Conservation (phyloP, 2,113 vertebrate species). For the Brachionichthys hirsutus region DNA sequence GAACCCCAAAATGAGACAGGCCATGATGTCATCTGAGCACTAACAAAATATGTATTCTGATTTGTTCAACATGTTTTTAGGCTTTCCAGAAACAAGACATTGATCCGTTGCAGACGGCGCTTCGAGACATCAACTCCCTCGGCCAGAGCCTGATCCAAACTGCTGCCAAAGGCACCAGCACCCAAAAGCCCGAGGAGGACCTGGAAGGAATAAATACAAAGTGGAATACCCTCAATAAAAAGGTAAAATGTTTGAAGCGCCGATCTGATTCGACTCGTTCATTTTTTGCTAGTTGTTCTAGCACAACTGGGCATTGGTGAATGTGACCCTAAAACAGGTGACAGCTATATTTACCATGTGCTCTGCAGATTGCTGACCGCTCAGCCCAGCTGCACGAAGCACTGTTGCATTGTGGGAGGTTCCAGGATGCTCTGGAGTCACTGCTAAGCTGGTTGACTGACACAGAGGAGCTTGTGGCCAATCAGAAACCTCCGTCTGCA, state of each 20-base stretch:
- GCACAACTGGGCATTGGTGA: constrained; percentile 3
- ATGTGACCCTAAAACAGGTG: constrained; percentile 12
- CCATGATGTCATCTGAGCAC: constrained; percentile 1
- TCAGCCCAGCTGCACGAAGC: constrained; percentile 94
- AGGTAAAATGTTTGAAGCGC: constrained; percentile 75
- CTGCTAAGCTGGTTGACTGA: constrained; percentile 96
- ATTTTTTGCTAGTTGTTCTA: background rate
- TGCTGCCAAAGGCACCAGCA: constrained; percentile 85
- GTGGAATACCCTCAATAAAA: constrained; percentile 97
- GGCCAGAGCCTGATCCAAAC: constrained; percentile 95
- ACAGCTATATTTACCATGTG: constrained; percentile 40
- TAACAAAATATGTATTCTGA: constrained; percentile 3
- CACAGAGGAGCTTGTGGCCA: constrained; percentile 94
- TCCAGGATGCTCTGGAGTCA: constrained; percentile 97
- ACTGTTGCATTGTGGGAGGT: constrained; percentile 92
- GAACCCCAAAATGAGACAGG: background rate
- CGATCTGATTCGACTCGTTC: background rate
- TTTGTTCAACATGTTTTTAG: constrained; percentile 68
- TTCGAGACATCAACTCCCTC: constrained; percentile 90
- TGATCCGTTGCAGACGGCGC: constrained; percentile 87
- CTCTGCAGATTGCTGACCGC: constrained; percentile 87
- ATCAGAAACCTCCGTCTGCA: constrained; percentile 92
- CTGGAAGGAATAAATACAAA: constrained; percentile 85
- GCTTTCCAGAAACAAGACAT: constrained; percentile 94
- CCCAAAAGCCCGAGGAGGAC: constrained; percentile 85